Percentiles rank a stretch among this genome's conserved stretches.
These are phyloP conservation scores for Acanthochromis polyacanthus DNA, from an alignment of 2,113 vertebrate genomes.

Conservation along the genomic window DNA sequence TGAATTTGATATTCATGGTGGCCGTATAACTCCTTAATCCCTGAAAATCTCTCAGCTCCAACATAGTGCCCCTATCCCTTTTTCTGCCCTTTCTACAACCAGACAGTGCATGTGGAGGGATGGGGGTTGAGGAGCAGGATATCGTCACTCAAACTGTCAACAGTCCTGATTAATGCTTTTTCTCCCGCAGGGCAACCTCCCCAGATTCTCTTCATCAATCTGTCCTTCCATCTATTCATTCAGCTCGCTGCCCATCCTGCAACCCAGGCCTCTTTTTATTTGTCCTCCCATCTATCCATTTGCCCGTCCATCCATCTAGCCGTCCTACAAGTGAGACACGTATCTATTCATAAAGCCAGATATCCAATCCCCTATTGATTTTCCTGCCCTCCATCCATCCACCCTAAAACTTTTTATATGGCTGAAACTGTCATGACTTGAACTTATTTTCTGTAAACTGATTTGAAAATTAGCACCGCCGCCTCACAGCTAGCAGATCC, in stretches of 20 bases:
- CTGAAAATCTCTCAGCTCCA: background rate
- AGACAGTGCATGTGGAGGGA: background rate
- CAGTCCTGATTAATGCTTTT: conserved; percentile 61
- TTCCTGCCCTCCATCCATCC: background rate
- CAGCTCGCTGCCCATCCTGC: conserved; percentile 2
- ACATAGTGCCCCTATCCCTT: background rate
- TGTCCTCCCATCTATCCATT: conserved; percentile 13
- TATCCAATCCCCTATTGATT: conserved; percentile 4
- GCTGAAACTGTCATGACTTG: background rate
- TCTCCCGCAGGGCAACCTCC: conserved; percentile 37
- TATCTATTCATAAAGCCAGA: conserved; percentile 1
- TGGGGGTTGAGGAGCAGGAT: conserved; percentile 43
- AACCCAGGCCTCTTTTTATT: conserved; percentile 18
- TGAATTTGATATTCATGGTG: conserved; percentile 22
- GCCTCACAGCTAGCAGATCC: too few species aligned
- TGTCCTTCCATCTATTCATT: conserved; percentile 28
- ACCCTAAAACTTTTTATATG: background rate
- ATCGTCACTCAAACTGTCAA: conserved; percentile 67
- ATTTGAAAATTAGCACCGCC: background rate
- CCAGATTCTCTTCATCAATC: conserved; percentile 32
- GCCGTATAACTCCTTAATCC: conserved; percentile 9
- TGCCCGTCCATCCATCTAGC: conserved; percentile 5
- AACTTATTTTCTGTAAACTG: background rate
- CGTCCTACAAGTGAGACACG: background rate
- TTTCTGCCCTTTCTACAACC: background rate